Evolutionary conservation across 2,888 invertebrate genomes (phyloP).

Genomic region (Deilephila porcellus): DNA sequence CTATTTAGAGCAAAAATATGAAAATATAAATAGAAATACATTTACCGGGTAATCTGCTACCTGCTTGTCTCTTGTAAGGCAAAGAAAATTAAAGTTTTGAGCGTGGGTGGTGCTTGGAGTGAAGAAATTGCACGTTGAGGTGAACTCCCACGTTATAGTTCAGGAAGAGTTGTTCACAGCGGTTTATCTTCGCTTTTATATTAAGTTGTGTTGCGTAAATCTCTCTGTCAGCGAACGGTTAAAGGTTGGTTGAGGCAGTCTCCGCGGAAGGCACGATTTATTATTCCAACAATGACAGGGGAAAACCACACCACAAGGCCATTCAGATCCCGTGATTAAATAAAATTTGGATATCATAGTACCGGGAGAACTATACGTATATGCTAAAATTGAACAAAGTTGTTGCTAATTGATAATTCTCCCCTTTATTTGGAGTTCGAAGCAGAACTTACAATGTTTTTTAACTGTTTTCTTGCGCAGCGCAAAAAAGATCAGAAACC

Average conservation of each 20-base stretch:
- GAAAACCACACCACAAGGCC: slow-evolving; percentile 10
- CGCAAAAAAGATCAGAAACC: too few relatives aligned
- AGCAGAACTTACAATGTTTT: too few relatives aligned
- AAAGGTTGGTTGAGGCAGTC: slow-evolving; percentile 24
- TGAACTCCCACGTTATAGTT: background rate
- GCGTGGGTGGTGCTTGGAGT: background rate
- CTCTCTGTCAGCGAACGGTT: slow-evolving; percentile 30
- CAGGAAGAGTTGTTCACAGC: slow-evolving; percentile 3
- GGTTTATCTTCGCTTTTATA: slow-evolving; percentile 25
- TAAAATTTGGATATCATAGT: slow-evolving; percentile 39
- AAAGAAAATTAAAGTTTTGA: background rate
- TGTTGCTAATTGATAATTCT: background rate
- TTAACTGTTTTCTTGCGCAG: too few relatives aligned
- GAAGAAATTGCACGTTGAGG: background rate
- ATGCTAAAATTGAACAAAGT: slow-evolving; percentile 1
- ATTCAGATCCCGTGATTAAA: slow-evolving; percentile 31
- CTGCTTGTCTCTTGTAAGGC: background rate
- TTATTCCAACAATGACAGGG: slow-evolving; percentile 27
- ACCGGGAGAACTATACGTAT: slow-evolving; percentile 33
- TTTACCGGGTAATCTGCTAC: background rate
- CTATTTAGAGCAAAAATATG: too few relatives aligned
- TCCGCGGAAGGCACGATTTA: slow-evolving; percentile 24
- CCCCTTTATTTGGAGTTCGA: too few relatives aligned
- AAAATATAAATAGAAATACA: background rate
- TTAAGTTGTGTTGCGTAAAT: slow-evolving; percentile 29